Evolutionary conservation across 23 tunicate genomes (phyloP), one percentile per base, ranked within the genome.

Genomic region (Phallusia fumigata): DNA sequence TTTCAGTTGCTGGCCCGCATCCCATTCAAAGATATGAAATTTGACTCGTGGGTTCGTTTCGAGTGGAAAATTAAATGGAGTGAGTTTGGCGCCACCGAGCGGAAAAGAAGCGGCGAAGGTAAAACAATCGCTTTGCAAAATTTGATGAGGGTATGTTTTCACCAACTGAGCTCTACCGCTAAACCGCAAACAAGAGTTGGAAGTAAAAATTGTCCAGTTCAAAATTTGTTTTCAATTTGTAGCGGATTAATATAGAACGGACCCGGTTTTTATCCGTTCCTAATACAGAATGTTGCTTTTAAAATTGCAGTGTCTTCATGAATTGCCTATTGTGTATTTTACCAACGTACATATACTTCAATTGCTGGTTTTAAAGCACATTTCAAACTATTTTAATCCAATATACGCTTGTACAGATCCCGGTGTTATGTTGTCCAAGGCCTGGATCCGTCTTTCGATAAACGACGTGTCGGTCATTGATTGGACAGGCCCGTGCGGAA

Each of bases 51-150:
- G 98, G 79, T 77, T 0, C 81, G 78, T 33, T 85, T 93, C 76
- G 82, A 69, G 30, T 93, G 98, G 98, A 83, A 85, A 78, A 88
- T 93, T 36, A 88, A 86, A 32, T 93, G 98, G 98, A 93, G 98
- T 58, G 85, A 84, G 52, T 93, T 88, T 58, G 52, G 79, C 35
- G 69, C 28, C 69, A 22, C 3, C 69, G 13, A 58, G 69, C 8
- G 28, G 28, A 5, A 22, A 13, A 58, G 13, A 58, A 22, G 1
- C 69, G 28, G 28, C 11, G 28, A 58, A 58, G 69, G 69, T 58
- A 18, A 51, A 51, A 58, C 26, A 6, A 58, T 58, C 11, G 69
- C 13, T 6, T 58, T 58, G 69, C 13, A 24, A 58, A 16, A 58
- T 40, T 40, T 40, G 5, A 3, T 40, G 47, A 40, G 10, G 10